Evolutionary conservation across 1,140 invertebrate genomes (phyloP), one percentile per base, ranked within the genome.

Genomic region (Cecropterus lyciades): DNA sequence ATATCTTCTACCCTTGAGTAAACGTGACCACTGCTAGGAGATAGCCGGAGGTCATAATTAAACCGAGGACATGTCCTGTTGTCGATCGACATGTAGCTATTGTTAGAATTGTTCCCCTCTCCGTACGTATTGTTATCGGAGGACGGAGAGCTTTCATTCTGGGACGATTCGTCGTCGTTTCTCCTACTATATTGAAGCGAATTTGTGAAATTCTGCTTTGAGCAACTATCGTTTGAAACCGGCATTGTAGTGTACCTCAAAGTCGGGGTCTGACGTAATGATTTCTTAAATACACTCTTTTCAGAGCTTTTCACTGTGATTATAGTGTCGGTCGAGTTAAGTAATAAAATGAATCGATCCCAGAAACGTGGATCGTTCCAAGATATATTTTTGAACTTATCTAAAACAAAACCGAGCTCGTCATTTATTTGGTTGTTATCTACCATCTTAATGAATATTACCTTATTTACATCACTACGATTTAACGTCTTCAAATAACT

Each of bases 41-140:
- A 87, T 59, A 88, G 82, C 87, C 87, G 80, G 57, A 92, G 85
- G 87, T 92, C 89, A 84, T 90, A 92, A 92, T 92, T 92, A 89
- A 89, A 89, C 72, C 89, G 89, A 76, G 87, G 78, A 84, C 87
- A 91, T 78, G 87, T 84, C 72, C 85, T 85, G 77, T 91, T 91
- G 74, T 92, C 89, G 72, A 92, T 92, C 68, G 89, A 92, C 87
- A 92, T 91, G 78, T 92, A 92, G 84, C 87, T 92, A 88, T 92
- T 92, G 85, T 92, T 92, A 68, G 89, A 92, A 81, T 90, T 82
- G 75, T 90, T 88, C 73, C 86, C 87, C 84, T 92, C 89, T 56
- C 87, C 87, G 75, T 88, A 92, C 75, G 85, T 87, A 75, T 88
- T 90, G 73, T 82, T 84, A 60, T 92, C 89, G 10, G 89, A 92